Evolutionary conservation across 2,113 vertebrate genomes (phyloP), one percentile per base, ranked within the genome.

Genomic region (Scartelaos histophorus): DNA sequence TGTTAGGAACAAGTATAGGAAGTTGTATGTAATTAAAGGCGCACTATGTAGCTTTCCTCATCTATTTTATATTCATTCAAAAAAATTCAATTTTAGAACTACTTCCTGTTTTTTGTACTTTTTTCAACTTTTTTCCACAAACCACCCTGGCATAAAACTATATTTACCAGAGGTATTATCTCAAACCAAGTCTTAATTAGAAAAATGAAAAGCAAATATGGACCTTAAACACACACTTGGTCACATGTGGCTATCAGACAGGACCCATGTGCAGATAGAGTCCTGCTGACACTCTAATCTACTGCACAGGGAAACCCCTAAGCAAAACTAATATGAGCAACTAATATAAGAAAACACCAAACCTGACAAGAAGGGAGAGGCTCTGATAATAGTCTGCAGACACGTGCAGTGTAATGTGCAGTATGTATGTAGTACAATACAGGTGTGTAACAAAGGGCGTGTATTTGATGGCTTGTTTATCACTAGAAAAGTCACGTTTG

Each of bases 311-410:
- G 9, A 22, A 24, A 57, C 3, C 11, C 12, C 7, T 12, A 57
- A 51, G 22, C 13, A 38, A 58, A 12, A 4, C 13, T 7, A 38
- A 19, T 6, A 54, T 43, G 38, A 43, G 7, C 38, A 43, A 43
- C 38, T 43, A 43, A 43, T 43, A 10, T 43, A 43, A 43, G 38
- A 10, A 9, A 43, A 43, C 38, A 11, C 7, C 38, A 10, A 0
- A 9, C 38, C 38, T 64, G 5, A 67, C 38, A 67, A 51, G 71
- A 74, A 17, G 49, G 53, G 53, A 70, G 24, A 53, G 61, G 38
- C 68, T 34, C 71, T 73, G 11, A 58, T 7, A 45, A 43, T 57
- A n/a, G 49, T 3, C 43, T 25, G 34, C 70, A 74, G 80, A 75
- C 34, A 22, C 46, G 38, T 43, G 38, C 38, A 43, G 7, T 43